phyloP scores from a whole-genome alignment of 2,113 vertebrate genomes.

The Oryzias melastigma region DNA sequence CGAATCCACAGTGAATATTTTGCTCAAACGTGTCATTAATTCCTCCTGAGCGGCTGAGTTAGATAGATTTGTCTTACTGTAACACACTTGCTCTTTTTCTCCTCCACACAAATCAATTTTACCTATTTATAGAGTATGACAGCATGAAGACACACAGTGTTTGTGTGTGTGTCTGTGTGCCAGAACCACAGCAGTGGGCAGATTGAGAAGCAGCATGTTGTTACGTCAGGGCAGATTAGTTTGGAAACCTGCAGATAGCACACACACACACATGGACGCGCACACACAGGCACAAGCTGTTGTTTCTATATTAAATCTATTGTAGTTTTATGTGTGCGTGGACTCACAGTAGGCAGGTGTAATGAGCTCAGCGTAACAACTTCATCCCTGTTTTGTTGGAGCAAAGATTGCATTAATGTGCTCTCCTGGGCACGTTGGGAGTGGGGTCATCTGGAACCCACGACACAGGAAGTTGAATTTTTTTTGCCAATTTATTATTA shows the following conservation, averaged over 20 bases:
- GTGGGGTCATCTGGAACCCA: too few relatives aligned
- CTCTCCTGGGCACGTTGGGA: neutral
- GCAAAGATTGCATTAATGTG: constrained; percentile 12
- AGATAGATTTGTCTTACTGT: constrained; percentile 33
- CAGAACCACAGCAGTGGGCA: constrained; percentile 64
- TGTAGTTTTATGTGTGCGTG: constrained; percentile 4
- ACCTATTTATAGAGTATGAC: constrained; percentile 63
- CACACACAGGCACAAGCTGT: constrained; percentile 15
- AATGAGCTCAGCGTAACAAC: constrained; percentile 28
- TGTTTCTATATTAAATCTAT: constrained; percentile 29
- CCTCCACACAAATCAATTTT: constrained; percentile 58
- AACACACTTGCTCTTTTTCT: constrained; percentile 29
- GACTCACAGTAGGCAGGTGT: constrained; percentile 25
- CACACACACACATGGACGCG: neutral
- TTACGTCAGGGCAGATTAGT: constrained; percentile 68
- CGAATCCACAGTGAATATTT: too few relatives aligned
- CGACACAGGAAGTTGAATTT: too few relatives aligned
- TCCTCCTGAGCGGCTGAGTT: too few relatives aligned
- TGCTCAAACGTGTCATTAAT: too few relatives aligned
- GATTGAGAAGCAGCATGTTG: constrained; percentile 70
- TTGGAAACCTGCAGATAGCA: constrained; percentile 57
- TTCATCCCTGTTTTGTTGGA: neutral
- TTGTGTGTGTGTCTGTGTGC: constrained; percentile 36
- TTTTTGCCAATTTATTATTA: too few relatives aligned
- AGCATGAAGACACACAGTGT: constrained; percentile 44